A percentile compares a stretch with the other conserved stretches of the same genome.
Evolutionary conservation across 2,113 vertebrate genomes (phyloP).

Genomic region (Paratilapia polleni): DNA sequence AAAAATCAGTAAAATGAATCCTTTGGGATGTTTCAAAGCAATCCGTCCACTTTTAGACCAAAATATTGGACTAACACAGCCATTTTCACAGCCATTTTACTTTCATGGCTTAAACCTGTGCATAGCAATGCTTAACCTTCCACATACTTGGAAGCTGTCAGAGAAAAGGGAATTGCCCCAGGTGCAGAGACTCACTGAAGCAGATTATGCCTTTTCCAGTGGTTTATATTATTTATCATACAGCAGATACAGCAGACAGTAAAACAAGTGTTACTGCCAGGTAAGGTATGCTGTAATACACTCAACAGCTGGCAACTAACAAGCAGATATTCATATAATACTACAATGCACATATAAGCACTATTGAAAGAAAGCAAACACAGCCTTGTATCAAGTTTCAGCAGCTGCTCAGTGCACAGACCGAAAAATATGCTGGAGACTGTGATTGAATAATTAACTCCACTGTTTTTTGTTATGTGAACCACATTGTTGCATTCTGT

Average conservation of each 20-base stretch:
- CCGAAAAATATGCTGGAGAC: not conserved
- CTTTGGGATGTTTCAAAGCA: not conserved
- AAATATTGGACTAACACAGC: not conserved
- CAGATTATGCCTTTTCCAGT: not conserved
- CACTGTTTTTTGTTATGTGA: not conserved
- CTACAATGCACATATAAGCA: not conserved
- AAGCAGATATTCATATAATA: constrained; percentile 2
- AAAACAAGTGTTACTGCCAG: not conserved
- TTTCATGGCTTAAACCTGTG: not conserved
- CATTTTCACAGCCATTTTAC: not conserved
- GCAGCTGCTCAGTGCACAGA: not conserved
- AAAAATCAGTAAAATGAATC: not conserved
- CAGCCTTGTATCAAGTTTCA: not conserved
- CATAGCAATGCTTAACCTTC: not conserved
- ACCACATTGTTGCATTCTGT: not conserved
- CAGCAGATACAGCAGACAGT: constrained; percentile 1
- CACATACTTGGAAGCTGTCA: not conserved
- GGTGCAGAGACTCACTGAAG: not conserved
- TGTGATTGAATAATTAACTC: constrained; percentile 11
- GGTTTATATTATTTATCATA: constrained; percentile 12
- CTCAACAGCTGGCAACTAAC: constrained; percentile 21
- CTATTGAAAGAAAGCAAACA: not conserved
- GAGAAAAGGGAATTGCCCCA: not conserved
- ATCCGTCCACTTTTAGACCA: not conserved
- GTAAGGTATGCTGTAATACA: not conserved